A percentile compares a stretch with the other conserved stretches of the same genome.
Conservation (phyloP, 1,140 invertebrate genomes). For the Plectus sambesii region DNA sequence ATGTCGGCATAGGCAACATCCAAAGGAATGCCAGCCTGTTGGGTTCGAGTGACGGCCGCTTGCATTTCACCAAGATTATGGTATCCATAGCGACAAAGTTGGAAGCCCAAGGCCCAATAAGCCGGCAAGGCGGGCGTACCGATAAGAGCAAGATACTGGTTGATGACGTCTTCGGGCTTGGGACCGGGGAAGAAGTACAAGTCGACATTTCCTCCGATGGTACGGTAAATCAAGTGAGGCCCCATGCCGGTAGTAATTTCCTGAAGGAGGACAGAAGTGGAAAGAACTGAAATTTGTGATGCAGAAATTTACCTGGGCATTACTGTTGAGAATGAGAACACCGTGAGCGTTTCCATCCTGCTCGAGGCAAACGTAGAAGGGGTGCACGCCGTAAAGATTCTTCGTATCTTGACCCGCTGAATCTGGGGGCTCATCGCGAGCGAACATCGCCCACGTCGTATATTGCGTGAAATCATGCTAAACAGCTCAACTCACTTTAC, state of each 20-base stretch:
- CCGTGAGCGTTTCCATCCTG: slow-evolving; percentile 50
- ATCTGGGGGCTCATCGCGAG: slow-evolving; percentile 49
- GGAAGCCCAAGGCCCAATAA: slow-evolving; percentile 49
- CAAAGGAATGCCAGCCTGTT: slow-evolving; percentile 45
- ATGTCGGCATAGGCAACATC: slow-evolving; percentile 49
- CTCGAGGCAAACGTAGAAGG: slow-evolving; percentile 54
- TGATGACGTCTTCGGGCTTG: slow-evolving; percentile 48
- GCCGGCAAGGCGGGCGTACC: slow-evolving; percentile 47
- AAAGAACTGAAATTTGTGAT: no score
- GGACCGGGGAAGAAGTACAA: slow-evolving; percentile 51
- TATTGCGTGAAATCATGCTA: slow-evolving; percentile 44
- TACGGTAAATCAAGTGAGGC: slow-evolving; percentile 37
- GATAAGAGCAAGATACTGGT: slow-evolving; percentile 51
- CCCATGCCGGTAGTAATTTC: slow-evolving; percentile 35
- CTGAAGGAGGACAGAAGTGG: slow-evolving; percentile 30
- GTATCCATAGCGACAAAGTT: slow-evolving; percentile 60
- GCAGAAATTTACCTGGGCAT: slow-evolving; percentile 48
- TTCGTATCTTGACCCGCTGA: slow-evolving; percentile 26
- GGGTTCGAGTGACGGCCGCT: slow-evolving; percentile 43
- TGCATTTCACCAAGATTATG: slow-evolving; percentile 58
- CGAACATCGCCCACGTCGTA: slow-evolving; percentile 47
- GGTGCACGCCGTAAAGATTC: slow-evolving; percentile 50
- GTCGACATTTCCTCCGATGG: slow-evolving; percentile 46
- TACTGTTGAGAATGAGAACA: slow-evolving; percentile 51
- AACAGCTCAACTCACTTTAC: slow-evolving; percentile 11